A percentile compares a stretch with the other conserved stretches of the same genome.
These are phyloP conservation scores for Choristoneura rosaceana DNA, from an alignment of 2,888 invertebrate species.

Conservation along the genomic window DNA sequence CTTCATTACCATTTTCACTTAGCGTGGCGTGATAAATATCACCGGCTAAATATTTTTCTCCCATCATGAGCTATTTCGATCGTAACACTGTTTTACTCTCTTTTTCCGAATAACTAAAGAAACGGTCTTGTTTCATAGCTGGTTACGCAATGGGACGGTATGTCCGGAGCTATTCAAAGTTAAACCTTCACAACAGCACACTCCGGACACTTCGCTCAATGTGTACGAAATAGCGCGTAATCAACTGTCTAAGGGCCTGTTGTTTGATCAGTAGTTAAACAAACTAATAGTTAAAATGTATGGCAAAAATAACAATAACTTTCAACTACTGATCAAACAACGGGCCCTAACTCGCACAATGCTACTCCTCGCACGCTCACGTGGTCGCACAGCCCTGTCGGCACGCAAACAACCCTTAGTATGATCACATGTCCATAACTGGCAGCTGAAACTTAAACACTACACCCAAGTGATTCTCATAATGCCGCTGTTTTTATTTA, in stretches of 20 bases:
- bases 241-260: too few species aligned
- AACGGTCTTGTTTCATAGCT: constrained; percentile 33
- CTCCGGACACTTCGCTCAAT: constrained; percentile 23
- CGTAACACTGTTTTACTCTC: not conserved
- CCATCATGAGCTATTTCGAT: not conserved
- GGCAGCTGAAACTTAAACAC: not conserved
- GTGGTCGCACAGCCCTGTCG: constrained; percentile 19
- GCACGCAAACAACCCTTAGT: constrained; percentile 9
- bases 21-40: not conserved
- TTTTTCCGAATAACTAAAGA: constrained; percentile 4
- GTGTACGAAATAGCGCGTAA: constrained; percentile 26
- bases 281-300: too few species aligned
- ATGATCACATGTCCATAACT: not conserved
- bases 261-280: too few species aligned
- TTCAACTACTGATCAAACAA: too few species aligned
- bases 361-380: constrained; percentile 20
- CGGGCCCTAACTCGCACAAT: constrained; percentile 18
- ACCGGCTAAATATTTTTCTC: not conserved
- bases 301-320: too few species aligned
- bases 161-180: constrained; percentile 24
- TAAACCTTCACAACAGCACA: constrained; percentile 29
- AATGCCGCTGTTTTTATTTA: not conserved
- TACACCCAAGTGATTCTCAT: not conserved
- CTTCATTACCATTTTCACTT: not conserved
- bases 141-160: constrained; percentile 33